Base-by-base conservation (phyloP, 2,113 vertebrate species). In the Proteles cristata region DNA sequence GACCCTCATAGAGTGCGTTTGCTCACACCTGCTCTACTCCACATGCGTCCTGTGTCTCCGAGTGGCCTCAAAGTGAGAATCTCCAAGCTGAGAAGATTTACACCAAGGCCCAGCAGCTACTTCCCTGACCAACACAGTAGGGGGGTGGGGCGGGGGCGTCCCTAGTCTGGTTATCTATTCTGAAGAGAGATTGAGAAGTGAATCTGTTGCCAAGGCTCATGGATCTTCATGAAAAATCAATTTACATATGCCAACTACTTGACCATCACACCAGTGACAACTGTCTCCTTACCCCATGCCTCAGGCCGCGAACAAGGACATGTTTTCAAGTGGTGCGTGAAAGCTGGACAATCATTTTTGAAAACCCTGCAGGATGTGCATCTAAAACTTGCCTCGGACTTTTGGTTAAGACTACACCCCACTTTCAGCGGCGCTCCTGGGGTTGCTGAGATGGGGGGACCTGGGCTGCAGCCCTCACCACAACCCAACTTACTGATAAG, bases 401-500 rank as follows among this genome's bases (percentile, higher is more conserved):
- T 69, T 63, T 53, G 26, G n/a, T 31, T 74, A 19, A 90, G 25
- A 26, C 45, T 35, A 82, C 23, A 58, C 16, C 68, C 63, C 45
- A 12, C 35, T 73, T n/a, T 28, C 1, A 1, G 66, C 65, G 28
- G 53, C 2, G 3, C 1, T 65, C 8, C 35, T 33, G 23, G 43
- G 6, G 8, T 21, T 9, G n/a, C 26, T 17, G 11, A 16, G 33
- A 6, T 61, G 19, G 26, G 53, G 53, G 14, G 17, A 53, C 2
- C 2, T 0, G 4, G 19, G 25, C 66, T 48, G 33, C 58, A 53
- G 53, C 50, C 81, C 31, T 76, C 69, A 53, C 19, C 88, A n/a
- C 39, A 28, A 31, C 26, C 45, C 26, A 21, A 98, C 97, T 98
- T 96, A 98, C 98, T 90, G 87, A 77, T 68, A 96, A 86, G 97